Evolutionary conservation across 2,797 vertebrate genomes (phyloP), one percentile per base, ranked within the genome.

Genomic region (Gallinago nigripennis): DNA sequence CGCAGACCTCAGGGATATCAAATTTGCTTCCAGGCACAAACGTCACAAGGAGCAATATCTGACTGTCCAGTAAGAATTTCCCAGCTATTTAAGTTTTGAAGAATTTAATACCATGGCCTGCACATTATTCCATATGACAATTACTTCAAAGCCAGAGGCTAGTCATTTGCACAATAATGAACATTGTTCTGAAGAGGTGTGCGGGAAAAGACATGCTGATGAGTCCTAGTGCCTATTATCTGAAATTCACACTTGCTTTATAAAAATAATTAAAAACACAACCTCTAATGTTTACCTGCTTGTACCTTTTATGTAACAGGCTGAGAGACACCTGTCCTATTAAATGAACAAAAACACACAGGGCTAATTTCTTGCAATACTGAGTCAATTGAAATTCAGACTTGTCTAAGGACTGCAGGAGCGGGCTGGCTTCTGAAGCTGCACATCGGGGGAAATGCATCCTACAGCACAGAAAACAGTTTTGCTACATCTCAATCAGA

Each of bases 81-180:
- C n/a, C 73, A 91, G 65, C 37, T 50, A 81, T 68, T 86, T 58
- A 91, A 33, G 60, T 92, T 81, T 58, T 9, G 18, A 95, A 82
- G 37, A 77, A 84, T 91, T 72, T 58, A 84, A 77, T 92, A 83
- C 33, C 75, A 43, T 2, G 8, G 77, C 71, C 88, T 51, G 11
- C 51, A 77, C 56, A 25, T 82, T 83, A 90, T 78, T 94, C 27
- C 45, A 37, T 58, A 60, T 15, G 20, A 94, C 92, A 96, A 94
- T 89, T 79, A 83, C 63, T 89, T 64, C 82, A 75, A 86, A 95
- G 91, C 90, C 92, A 93, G 78, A 80, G 83, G 92, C 72, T 46
- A 73, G 0, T 60, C 9, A 94, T 96, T 97, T 92, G 72, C 89
- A 95, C 96, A 80, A 95, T 88, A 94, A 97, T 72, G 66, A 88